A percentile compares a stretch with the other conserved stretches of the same genome.
Evolutionary conservation across 2,888 invertebrate species (phyloP).

Genomic region (Syritta pipiens): DNA sequence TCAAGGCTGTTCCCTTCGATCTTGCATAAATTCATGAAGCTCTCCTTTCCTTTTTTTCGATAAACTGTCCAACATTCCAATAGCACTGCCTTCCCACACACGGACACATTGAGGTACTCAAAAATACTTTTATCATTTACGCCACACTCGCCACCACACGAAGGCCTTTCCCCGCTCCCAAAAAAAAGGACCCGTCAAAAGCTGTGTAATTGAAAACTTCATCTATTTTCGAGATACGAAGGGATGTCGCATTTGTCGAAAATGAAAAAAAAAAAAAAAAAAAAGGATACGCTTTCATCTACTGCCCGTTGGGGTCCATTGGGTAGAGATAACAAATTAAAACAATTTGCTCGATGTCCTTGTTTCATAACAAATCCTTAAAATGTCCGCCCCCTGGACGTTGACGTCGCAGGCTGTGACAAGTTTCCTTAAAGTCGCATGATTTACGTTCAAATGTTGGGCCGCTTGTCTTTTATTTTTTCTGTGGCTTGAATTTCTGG

Average conservation of each 20-base stretch:
- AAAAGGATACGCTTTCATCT: constrained; percentile 1
- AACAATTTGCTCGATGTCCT: constrained; percentile 13
- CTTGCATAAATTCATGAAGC: too few relatives aligned
- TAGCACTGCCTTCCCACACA: not conserved
- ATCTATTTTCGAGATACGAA: constrained; percentile 19
- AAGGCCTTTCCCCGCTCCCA: not conserved
- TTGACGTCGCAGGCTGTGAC: not conserved
- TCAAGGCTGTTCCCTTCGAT: too few relatives aligned
- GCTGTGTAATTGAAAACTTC: constrained; percentile 20
- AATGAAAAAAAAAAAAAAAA: too few relatives aligned
- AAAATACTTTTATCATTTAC: not conserved
- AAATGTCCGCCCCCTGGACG: not conserved
- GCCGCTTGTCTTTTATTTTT: not conserved
- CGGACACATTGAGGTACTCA: not conserved
- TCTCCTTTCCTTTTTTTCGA: not conserved
- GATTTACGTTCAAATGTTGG: constrained; percentile 22
- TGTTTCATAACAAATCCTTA: not conserved
- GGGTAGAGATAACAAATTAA: constrained; percentile 34
- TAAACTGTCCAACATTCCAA: not conserved
- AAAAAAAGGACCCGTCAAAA: too few relatives aligned
- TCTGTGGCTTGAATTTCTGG: not conserved
- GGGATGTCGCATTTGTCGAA: not conserved
- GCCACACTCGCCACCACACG: not conserved
- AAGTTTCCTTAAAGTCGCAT: constrained; percentile 14
- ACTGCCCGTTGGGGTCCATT: not conserved